Evolutionary conservation across 2,113 vertebrate species (phyloP), one percentile per base, ranked within the genome.

Genomic region (Sorex fumeus): DNA sequence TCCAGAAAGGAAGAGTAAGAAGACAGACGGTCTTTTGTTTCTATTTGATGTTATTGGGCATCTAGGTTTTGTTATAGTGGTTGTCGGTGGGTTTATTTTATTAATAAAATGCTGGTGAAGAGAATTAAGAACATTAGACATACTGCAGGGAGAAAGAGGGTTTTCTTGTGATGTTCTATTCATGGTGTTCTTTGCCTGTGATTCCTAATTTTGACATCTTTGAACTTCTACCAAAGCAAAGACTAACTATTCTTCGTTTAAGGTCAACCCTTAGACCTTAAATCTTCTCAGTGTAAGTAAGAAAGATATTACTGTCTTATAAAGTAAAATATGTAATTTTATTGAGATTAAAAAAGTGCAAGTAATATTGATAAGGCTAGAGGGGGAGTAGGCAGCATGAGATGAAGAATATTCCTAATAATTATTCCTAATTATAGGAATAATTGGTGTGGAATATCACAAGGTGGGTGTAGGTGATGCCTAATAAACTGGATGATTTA

Each of bases 151-250:
- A 0, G 43, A 66, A 36, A 76, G 2, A 81, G 43, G 27, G 19
- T 16, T 6, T 87, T 4, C 5, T 0, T 47, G 11, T 36, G 11
- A 0, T 8, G 53, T 11, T 50, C 9, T 2, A 27, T 1, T 1
- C 7, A 15, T 12, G 70, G 3, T 10, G 34, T 67, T 0, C 19
- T 71, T 27, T 91, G 21, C 23, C 4, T 30, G 0, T 27, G 27
- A 7, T 3, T 34, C 34, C 25, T 43, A 3, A 47, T 1, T 1
- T 23, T 40, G 64, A 2, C 15, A 27, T 11, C 60, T 70, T 40
- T 0, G 32, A 28, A n/a, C 8, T 4, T 40, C 7, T 71, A 10
- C 34, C 23, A 60, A 70, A n/a, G 25, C 8, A 34, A 84, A 79
- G 2, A 1, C 40, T n/a, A 87, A 21, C 1, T 66, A 1, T 11